Evolutionary conservation across 2,888 invertebrate species (phyloP).

Genomic region (Luperina nickerlii): DNA sequence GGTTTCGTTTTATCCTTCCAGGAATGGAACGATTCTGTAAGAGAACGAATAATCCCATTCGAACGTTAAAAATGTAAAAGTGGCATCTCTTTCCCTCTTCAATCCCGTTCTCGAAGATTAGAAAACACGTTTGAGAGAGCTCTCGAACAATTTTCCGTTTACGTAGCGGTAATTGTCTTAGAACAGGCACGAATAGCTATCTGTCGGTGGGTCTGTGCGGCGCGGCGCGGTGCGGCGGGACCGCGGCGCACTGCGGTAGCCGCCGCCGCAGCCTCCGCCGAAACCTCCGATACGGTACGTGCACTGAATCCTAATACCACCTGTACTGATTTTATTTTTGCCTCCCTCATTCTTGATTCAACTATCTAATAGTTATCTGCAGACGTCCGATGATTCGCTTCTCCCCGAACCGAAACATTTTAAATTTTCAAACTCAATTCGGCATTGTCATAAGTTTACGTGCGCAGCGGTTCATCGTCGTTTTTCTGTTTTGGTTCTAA

Average conservation of each 20-base stretch:
- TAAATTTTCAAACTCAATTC: conserved; percentile 65
- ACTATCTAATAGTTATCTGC: conserved; percentile 86
- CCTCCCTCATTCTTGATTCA: conserved; percentile 86
- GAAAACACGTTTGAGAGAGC: conserved; percentile 86
- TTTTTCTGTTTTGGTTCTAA: conserved; percentile 78
- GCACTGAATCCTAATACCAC: conserved; percentile 86
- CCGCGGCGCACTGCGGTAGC: conserved; percentile 84
- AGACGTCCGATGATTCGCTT: conserved; percentile 75
- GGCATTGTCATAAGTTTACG: conserved; percentile 66
- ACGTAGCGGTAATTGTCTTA: conserved; percentile 89
- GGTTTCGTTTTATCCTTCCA: conserved; percentile 69
- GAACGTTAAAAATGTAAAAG: conserved; percentile 78
- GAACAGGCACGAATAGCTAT: conserved; percentile 83
- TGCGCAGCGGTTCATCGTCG: conserved; percentile 74
- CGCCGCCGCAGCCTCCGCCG: conserved; percentile 78
- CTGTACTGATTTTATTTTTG: conserved; percentile 89
- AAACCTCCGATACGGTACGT: conserved; percentile 87
- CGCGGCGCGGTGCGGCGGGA: conserved; percentile 76
- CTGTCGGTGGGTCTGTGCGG: conserved; percentile 71
- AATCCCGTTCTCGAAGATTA: conserved; percentile 83
- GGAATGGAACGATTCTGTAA: conserved; percentile 65
- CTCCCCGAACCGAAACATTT: conserved; percentile 62
- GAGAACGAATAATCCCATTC: conserved; percentile 73
- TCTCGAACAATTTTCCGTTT: conserved; percentile 88
- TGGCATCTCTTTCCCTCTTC: conserved; percentile 73